Percentiles rank a stretch among this genome's conserved stretches.
phyloP scores from a whole-genome alignment of 2,888 invertebrate genomes.

The Petrolisthes cinctipes region DNA sequence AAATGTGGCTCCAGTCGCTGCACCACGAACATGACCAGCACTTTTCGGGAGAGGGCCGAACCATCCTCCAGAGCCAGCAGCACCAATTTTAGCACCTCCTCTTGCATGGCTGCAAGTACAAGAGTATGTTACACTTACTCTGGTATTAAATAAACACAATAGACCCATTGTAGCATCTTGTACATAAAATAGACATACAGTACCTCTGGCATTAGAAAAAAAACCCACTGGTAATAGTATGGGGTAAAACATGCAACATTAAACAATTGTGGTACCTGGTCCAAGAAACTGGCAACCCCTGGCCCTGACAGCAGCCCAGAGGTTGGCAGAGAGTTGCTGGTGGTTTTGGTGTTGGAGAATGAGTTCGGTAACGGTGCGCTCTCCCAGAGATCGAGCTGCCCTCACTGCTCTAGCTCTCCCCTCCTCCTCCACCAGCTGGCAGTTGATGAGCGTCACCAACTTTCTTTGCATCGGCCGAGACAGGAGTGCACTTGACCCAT shows the following conservation, averaged over 20 bases:
- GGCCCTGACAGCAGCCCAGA: conserved; percentile 97
- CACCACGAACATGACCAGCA: conserved; percentile 98
- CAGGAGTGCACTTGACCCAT: conserved; percentile 69
- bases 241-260: neutral
- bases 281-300: conserved; percentile 98
- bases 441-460: conserved; percentile 90
- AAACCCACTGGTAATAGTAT: neutral
- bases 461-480: conserved; percentile 97
- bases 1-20: conserved; percentile 95
- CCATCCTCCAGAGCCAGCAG: conserved; percentile 94
- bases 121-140: too few species aligned
- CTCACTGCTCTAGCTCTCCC: conserved; percentile 72
- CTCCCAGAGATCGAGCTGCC: conserved; percentile 82
- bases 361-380: conserved; percentile 92
- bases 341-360: conserved; percentile 96
- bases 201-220: too few species aligned
- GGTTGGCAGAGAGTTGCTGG: conserved; percentile 90
- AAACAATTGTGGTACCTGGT: conserved; percentile 74
- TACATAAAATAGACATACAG: too few species aligned
- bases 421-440: conserved; percentile 91
- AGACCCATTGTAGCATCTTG: too few species aligned
- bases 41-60: conserved; percentile 91
- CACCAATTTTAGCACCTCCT: conserved; percentile 95
- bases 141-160: too few species aligned
- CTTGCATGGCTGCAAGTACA: conserved; percentile 99